Evolutionary conservation across 1,140 invertebrate genomes (phyloP).

Genomic region (Drosophila equinoxialis): DNA sequence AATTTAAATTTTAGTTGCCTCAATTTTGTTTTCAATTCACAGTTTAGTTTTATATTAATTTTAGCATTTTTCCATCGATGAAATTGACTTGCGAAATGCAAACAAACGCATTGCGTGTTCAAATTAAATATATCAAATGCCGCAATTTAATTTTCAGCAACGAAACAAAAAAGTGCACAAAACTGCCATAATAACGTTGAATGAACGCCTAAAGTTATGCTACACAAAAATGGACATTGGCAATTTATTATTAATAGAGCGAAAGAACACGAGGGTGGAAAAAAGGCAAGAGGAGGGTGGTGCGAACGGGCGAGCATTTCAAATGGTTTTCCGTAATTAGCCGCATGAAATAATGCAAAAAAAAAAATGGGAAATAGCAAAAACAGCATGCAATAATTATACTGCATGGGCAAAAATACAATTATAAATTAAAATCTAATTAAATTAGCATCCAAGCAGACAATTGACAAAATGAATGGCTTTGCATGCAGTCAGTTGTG

Average conservation of each 20-base stretch:
- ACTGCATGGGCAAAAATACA: slow-evolving; percentile 39
- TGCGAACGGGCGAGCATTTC: slow-evolving; percentile 9
- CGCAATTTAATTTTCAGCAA: neutral
- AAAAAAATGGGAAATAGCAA: slow-evolving; percentile 2
- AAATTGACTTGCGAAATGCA: slow-evolving; percentile 15
- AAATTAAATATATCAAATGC: slow-evolving; percentile 39
- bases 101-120: slow-evolving; percentile 9
- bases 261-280: neutral
- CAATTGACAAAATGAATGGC: slow-evolving; percentile 57
- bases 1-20: neutral
- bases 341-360: slow-evolving; percentile 37
- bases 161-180: neutral
- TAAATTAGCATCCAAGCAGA: slow-evolving; percentile 66
- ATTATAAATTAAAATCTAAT: slow-evolving; percentile 80
- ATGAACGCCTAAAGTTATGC: slow-evolving; percentile 43
- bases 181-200: slow-evolving; percentile 33
- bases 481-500: neutral
- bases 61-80: neutral
- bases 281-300: slow-evolving; percentile 11
- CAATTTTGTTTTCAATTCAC: neutral
- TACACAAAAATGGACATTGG: slow-evolving; percentile 33
- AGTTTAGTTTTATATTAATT: neutral
- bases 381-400: slow-evolving; percentile 43
- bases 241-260: slow-evolving; percentile 71
- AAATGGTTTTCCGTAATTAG: slow-evolving; percentile 63